Percentiles rank a stretch among this genome's conserved stretches.
These are phyloP conservation scores for Henicopernis longicauda DNA, from an alignment of 2,113 vertebrate genomes.

Conservation along the genomic window DNA sequence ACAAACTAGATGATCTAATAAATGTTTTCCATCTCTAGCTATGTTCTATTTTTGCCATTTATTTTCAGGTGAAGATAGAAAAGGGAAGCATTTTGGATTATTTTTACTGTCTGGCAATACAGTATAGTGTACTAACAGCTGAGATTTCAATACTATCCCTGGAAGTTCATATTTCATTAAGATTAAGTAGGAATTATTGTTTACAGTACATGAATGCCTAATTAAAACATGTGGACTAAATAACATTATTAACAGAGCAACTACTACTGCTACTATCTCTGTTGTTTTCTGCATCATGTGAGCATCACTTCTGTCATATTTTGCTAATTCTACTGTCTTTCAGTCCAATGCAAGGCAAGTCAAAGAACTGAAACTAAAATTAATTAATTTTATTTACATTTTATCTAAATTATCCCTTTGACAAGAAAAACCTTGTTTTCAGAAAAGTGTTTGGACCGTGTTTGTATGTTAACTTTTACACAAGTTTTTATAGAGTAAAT, in stretches of 20 bases:
- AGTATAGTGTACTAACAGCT: neutral
- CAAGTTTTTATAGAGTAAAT: neutral
- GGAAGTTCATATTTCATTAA: neutral
- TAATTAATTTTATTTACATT: neutral
- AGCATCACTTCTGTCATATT: neutral
- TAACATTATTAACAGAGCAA: neutral
- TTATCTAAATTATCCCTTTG: neutral
- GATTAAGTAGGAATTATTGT: neutral
- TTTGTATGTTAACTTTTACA: neutral
- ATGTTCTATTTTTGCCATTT: neutral
- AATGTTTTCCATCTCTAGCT: neutral
- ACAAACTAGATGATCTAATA: slow-evolving; percentile 33
- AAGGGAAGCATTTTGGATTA: neutral
- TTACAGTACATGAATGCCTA: neutral
- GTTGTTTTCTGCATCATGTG: neutral
- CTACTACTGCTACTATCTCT: neutral
- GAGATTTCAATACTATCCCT: neutral
- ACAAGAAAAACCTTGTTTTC: neutral
- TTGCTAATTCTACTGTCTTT: neutral
- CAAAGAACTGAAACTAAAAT: neutral
- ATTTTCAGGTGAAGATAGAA: slow-evolving; percentile 1
- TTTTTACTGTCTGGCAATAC: neutral
- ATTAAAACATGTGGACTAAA: neutral
- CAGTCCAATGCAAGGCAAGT: neutral
- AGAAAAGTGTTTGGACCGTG: neutral